A percentile compares a stretch with the other conserved stretches of the same genome.
These are phyloP conservation scores for Trypoxylon attenuatum DNA, from an alignment of 2,888 invertebrate genomes.

Conservation along the genomic window DNA sequence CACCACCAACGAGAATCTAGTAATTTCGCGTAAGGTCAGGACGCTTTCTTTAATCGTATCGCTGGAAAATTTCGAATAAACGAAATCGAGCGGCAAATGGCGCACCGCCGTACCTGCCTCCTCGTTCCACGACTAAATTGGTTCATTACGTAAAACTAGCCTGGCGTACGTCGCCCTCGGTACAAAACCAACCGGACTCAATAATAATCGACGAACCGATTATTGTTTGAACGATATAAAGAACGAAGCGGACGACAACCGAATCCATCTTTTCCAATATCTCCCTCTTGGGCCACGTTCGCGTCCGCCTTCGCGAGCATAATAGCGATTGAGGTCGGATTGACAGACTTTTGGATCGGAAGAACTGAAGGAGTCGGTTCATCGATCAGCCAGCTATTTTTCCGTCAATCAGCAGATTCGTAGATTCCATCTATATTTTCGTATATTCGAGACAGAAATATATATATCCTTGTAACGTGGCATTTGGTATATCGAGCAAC, in stretches of 20 bases:
- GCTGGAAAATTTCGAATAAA: constrained; percentile 28
- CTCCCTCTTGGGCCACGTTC: background rate
- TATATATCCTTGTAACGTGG: too few relatives aligned
- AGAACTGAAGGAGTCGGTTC: too few relatives aligned
- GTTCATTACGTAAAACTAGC: constrained; percentile 28
- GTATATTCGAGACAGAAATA: too few relatives aligned
- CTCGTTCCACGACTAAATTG: constrained; percentile 31
- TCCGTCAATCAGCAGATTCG: too few relatives aligned
- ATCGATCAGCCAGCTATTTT: too few relatives aligned
- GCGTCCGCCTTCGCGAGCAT: background rate
- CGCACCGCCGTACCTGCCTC: constrained; percentile 4
- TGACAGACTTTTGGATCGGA: background rate
- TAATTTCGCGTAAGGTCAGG: constrained; percentile 29
- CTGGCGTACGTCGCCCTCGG: background rate
- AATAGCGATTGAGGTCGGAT: background rate
- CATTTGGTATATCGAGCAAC: too few relatives aligned
- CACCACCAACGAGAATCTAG: constrained; percentile 26
- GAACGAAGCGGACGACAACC: constrained; percentile 12
- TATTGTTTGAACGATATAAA: background rate
- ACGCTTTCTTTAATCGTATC: constrained; percentile 31
- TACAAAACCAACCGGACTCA: constrained; percentile 17
- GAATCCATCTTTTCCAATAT: constrained; percentile 2
- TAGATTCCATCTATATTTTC: too few relatives aligned
- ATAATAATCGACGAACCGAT: constrained; percentile 18
- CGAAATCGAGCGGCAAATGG: constrained; percentile 4